Conservation (phyloP, 2,797 vertebrate species). For the Novumbra hubbsi region DNA sequence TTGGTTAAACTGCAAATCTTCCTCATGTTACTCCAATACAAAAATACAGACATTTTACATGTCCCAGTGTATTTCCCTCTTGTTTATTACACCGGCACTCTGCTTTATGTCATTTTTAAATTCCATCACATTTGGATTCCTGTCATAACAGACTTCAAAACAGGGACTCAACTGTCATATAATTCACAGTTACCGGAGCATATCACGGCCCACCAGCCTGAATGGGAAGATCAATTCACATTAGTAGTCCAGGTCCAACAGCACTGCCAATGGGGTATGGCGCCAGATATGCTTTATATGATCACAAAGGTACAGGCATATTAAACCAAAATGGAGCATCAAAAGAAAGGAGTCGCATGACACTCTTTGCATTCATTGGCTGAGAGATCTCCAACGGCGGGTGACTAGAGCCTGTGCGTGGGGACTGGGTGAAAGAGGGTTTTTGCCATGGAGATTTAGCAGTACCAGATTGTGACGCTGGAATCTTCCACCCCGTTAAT, state of each 20-base stretch:
- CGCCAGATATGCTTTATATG: not conserved
- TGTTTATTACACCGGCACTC: not conserved
- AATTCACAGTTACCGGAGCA: no score
- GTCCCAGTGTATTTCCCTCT: not conserved
- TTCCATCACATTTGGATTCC: constrained; percentile 6
- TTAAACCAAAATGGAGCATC: constrained; percentile 17
- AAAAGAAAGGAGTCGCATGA: constrained; percentile 23
- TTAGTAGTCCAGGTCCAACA: constrained; percentile 12
- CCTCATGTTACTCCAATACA: not conserved
- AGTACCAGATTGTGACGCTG: constrained; percentile 52
- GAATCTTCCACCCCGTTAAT: constrained; percentile 67
- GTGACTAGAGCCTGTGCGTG: constrained; percentile 34
- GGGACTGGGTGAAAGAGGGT: constrained; percentile 35
- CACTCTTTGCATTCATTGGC: constrained; percentile 20
- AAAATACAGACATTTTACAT: not conserved
- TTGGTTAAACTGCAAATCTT: constrained; percentile 27
- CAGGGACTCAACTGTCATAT: not conserved
- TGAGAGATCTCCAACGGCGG: constrained; percentile 28
- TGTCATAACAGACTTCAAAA: constrained; percentile 7
- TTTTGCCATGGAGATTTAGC: constrained; percentile 58
- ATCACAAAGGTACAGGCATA: constrained; percentile 12
- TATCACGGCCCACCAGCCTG: constrained; percentile 15
- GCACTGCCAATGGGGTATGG: constrained; percentile 7
- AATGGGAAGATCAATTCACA: constrained; percentile 18
- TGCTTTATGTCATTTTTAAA: not conserved